These are phyloP conservation scores for Litocranius walleri DNA, from an alignment of 2,113 vertebrate genomes.

Conservation along the genomic window DNA sequence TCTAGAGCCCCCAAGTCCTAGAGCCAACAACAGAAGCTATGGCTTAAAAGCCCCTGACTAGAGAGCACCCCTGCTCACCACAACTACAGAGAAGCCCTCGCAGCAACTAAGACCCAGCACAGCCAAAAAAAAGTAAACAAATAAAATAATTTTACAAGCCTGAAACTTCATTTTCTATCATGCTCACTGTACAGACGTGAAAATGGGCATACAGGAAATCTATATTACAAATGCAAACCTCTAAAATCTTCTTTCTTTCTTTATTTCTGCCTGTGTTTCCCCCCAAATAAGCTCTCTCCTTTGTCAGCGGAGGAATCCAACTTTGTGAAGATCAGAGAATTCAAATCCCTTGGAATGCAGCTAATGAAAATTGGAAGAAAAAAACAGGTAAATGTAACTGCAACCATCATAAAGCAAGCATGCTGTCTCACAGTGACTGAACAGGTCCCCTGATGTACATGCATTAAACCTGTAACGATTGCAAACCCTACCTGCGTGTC, in stretches of 20 bases:
- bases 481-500: background rate
- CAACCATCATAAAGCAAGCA: background rate
- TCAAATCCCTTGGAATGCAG: background rate
- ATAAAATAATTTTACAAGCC: background rate
- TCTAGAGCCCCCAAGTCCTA: background rate
- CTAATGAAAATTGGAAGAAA: conserved; percentile 1
- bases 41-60: background rate
- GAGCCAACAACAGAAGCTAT: background rate
- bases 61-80: background rate
- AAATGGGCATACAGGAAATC: background rate
- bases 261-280: background rate
- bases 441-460: background rate
- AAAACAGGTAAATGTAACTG: background rate
- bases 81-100: background rate
- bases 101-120: background rate
- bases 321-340: background rate
- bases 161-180: background rate
- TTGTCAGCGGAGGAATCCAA: background rate
- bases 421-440: background rate
- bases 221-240: background rate
- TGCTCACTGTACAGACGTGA: background rate
- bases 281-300: background rate
- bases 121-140: background rate
- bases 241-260: background rate
- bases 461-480: background rate